Conservation (phyloP, 2,797 vertebrate genomes). For the Phrynocephalus forsythii region DNA sequence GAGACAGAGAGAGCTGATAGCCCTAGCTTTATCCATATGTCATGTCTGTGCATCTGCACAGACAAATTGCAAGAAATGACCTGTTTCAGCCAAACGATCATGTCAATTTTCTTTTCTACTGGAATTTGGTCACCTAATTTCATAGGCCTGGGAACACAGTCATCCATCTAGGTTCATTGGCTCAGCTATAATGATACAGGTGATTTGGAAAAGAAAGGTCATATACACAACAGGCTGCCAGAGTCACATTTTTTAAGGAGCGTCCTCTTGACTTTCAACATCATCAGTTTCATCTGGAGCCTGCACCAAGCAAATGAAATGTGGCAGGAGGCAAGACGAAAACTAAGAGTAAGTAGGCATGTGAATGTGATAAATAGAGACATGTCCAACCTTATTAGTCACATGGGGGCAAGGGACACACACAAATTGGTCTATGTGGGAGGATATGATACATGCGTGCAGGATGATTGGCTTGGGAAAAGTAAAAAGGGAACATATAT, state of each 20-base stretch:
- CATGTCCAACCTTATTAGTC: constrained; percentile 66
- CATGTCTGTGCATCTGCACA: constrained; percentile 38
- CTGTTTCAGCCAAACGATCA: constrained; percentile 33
- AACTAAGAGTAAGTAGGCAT: constrained; percentile 60
- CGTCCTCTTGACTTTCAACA: constrained; percentile 62
- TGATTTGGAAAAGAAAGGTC: constrained; percentile 78
- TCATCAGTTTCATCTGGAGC: constrained; percentile 68
- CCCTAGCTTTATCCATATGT: constrained; percentile 23
- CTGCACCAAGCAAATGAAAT: constrained; percentile 67
- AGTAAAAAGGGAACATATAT: background rate
- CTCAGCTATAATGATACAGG: constrained; percentile 67
- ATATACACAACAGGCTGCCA: constrained; percentile 54
- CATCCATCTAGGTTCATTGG: constrained; percentile 69
- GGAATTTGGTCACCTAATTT: constrained; percentile 71
- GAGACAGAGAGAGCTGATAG: constrained; percentile 7
- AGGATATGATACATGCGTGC: background rate
- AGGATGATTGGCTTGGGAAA: background rate
- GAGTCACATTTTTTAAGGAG: constrained; percentile 68
- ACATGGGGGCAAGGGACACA: constrained; percentile 44
- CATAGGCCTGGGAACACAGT: constrained; percentile 56
- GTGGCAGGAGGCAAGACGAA: constrained; percentile 64
- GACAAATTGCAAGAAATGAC: constrained; percentile 49
- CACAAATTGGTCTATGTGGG: constrained; percentile 28
- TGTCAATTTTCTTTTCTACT: constrained; percentile 56
- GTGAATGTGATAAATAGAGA: constrained; percentile 56